A percentile compares a stretch with the other conserved stretches of the same genome.
Evolutionary conservation across 2,113 vertebrate genomes (phyloP).

Genomic region (Formicarius rufipectus): DNA sequence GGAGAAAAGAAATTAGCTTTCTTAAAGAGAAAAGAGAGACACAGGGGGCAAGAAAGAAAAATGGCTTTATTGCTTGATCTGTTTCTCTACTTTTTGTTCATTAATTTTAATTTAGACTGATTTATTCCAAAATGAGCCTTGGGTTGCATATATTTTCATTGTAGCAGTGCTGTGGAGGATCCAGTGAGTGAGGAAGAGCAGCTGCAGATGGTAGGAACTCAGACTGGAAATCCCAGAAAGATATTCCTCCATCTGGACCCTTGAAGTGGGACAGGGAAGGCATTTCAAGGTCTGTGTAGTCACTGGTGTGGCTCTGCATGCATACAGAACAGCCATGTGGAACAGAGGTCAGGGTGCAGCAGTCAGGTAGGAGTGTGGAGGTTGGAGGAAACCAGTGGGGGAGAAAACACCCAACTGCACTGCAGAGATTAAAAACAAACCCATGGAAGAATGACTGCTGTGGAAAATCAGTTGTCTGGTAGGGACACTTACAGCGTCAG

Average conservation of each 20-base stretch:
- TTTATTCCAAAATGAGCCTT: slow-evolving; percentile 70
- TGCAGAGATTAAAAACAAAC: slow-evolving; percentile 32
- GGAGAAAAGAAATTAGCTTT: neutral
- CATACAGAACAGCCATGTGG: neutral
- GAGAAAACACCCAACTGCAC: neutral
- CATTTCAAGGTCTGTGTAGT: neutral
- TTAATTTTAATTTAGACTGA: slow-evolving; percentile 77
- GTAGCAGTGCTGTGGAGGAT: slow-evolving; percentile 42
- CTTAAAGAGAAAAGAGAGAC: neutral
- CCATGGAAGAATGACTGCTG: accelerated
- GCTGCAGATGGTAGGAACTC: neutral
- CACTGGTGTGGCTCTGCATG: neutral
- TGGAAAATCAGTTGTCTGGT: neutral
- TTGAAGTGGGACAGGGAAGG: neutral
- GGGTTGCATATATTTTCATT: slow-evolving; percentile 74
- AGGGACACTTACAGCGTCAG: neutral
- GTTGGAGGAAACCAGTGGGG: neutral
- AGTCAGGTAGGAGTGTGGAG: neutral
- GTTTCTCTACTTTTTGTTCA: slow-evolving; percentile 61
- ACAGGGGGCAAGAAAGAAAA: neutral
- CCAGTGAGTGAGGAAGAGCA: slow-evolving; percentile 23
- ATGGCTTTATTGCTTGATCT: slow-evolving; percentile 43
- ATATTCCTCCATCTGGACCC: neutral
- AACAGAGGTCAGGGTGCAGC: neutral
- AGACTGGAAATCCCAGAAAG: neutral